Evolutionary conservation across 2,113 vertebrate genomes (phyloP).

Genomic region (Nesogale talazaci): DNA sequence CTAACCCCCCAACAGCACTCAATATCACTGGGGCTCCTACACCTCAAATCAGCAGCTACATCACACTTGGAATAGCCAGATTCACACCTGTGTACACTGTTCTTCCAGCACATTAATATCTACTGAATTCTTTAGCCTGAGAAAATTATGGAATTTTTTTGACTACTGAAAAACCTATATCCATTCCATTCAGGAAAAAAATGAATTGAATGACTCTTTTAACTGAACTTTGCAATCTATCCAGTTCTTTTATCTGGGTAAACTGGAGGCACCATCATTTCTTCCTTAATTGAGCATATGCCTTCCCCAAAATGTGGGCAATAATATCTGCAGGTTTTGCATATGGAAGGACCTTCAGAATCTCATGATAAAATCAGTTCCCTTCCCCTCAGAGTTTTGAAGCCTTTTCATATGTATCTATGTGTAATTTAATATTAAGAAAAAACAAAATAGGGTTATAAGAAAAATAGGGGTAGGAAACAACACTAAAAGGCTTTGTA

Average conservation of each 20-base stretch:
- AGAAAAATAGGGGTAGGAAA: background rate
- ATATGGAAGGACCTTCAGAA: background rate
- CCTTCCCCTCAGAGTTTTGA: background rate
- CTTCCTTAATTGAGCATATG: background rate
- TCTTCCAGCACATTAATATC: background rate
- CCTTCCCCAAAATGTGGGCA: background rate
- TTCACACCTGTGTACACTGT: background rate
- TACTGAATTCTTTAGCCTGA: background rate
- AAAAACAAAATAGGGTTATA: background rate
- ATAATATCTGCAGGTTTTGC: background rate
- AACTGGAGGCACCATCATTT: background rate
- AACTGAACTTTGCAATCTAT: background rate
- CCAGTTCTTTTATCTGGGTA: background rate
- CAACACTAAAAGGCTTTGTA: background rate
- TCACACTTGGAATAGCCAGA: background rate
- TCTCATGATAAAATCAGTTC: no score
- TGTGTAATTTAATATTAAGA: no score
- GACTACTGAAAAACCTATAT: background rate
- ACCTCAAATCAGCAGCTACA: no score
- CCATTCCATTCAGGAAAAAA: background rate
- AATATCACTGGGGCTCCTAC: accelerated
- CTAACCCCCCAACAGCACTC: background rate
- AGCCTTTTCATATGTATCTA: no score
- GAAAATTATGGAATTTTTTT: background rate
- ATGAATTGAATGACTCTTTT: background rate